Base-by-base conservation (phyloP, 2,888 invertebrate genomes). In the Proisotoma minuta region DNA sequence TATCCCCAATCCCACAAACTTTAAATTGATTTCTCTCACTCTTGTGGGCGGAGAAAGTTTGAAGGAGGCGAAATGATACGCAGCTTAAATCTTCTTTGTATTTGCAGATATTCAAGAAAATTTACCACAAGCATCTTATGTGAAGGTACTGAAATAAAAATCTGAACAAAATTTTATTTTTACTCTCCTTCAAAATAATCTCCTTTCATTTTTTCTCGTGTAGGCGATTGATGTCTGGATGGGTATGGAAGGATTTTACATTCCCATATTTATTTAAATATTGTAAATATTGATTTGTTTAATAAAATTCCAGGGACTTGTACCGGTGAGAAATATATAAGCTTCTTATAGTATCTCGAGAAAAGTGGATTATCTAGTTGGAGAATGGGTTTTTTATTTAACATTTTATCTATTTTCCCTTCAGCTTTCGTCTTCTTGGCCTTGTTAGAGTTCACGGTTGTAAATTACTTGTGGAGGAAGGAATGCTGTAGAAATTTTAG, bases 401-500 rank as follows among this genome's bases (percentile, higher is more conserved):
- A 57, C 58, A 24, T 53, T 59, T 60, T 58, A 24, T 23, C 5
- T 24, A 69, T 53, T 73, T 74, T 71, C 5, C 5, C 23, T 22
- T 69, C 75, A 76, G 79, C 79, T 15, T 80, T 80, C 70, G 79
- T 80, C 12, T 80, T 80, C 72, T 76, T 78, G 61, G 80, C 80
- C 5, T 75, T 80, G 10, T 74, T 80, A 54, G 80, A 80, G 68
- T 80, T 80, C 73, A 80, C 80, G 5, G 76, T 79, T 50, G 80
- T 79, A 50, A 80, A 80, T 72, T 80, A 80, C 73, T 76, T 79
- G 70, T 79, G 78, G 77, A 72, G 79, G 50, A 77, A 77, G 70
- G 69, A 69, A 57, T 69, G 69, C 50, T 66, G 68, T 50, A 62
- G 65, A 12, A 68, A 68, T 27, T 72, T 68, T 34, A 8, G 34